Evolutionary conservation across 2,797 vertebrate species (phyloP).

Genomic region (Sternotherus odoratus): DNA sequence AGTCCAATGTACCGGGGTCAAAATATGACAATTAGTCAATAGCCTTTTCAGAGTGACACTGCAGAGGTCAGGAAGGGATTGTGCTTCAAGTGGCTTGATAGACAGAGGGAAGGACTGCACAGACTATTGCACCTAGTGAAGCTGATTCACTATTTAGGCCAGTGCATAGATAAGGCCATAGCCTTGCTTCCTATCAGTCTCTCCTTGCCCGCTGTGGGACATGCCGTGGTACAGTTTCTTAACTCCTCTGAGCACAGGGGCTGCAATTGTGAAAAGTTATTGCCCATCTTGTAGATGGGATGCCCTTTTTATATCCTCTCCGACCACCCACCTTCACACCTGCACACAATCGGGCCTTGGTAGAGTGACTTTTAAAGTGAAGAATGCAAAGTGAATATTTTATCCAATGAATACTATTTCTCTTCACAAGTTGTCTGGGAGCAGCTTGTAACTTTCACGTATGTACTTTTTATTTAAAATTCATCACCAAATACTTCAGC

Average conservation of each 20-base stretch:
- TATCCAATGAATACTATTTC: background rate
- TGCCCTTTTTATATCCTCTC: background rate
- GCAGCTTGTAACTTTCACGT: too few relatives aligned
- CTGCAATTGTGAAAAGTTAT: background rate
- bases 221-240: background rate
- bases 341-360: background rate
- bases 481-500: background rate
- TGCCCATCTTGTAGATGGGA: background rate
- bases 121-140: background rate
- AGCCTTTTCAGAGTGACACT: background rate
- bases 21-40: background rate
- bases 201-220: background rate
- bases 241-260: background rate
- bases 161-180: background rate
- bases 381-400: background rate
- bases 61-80: background rate
- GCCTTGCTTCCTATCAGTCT: background rate
- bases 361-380: background rate
- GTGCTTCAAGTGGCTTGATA: background rate
- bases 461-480: background rate
- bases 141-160: background rate
- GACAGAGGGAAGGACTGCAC: rapidly evolving
- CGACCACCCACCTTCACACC: background rate
- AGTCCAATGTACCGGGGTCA: background rate
- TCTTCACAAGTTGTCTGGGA: too few relatives aligned